Evolutionary conservation across 2,113 vertebrate genomes (phyloP).

Genomic region (Monopterus albus): DNA sequence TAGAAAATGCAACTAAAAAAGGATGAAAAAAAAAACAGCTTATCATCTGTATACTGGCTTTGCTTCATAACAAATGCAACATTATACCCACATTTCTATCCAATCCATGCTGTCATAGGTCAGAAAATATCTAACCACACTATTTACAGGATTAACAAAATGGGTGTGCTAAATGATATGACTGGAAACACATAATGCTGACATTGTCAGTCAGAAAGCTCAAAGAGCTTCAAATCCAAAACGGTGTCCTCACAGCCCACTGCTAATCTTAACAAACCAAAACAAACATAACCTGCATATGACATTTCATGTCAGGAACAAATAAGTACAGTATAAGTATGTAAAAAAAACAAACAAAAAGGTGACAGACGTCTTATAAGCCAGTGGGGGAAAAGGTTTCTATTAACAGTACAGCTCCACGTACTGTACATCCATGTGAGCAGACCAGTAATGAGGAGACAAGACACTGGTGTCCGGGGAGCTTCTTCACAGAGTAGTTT

Average conservation of each 20-base stretch:
- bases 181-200: not conserved
- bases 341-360: constrained; percentile 28
- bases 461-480: not conserved
- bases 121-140: constrained; percentile 71
- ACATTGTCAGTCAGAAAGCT: not conserved
- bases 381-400: not conserved
- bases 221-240: not conserved
- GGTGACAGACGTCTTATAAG: constrained; percentile 1
- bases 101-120: constrained; percentile 5
- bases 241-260: not conserved
- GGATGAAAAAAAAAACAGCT: constrained; percentile 35
- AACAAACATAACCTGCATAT: constrained; percentile 18
- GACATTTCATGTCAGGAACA: constrained; percentile 7
- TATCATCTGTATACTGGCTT: constrained; percentile 69
- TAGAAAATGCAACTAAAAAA: constrained; percentile 77
- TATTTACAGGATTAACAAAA: constrained; percentile 73
- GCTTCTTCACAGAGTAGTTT: constrained; percentile 2
- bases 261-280: not conserved
- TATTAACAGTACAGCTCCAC: constrained; percentile 15
- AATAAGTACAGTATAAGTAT: constrained; percentile 61
- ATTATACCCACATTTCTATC: constrained; percentile 51
- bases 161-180: not conserved
- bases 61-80: constrained; percentile 57
- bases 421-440: not conserved
- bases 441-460: not conserved